These are phyloP conservation scores for Tragelaphus imberbis DNA, from an alignment of 2,113 vertebrate genomes.

Conservation along the genomic window DNA sequence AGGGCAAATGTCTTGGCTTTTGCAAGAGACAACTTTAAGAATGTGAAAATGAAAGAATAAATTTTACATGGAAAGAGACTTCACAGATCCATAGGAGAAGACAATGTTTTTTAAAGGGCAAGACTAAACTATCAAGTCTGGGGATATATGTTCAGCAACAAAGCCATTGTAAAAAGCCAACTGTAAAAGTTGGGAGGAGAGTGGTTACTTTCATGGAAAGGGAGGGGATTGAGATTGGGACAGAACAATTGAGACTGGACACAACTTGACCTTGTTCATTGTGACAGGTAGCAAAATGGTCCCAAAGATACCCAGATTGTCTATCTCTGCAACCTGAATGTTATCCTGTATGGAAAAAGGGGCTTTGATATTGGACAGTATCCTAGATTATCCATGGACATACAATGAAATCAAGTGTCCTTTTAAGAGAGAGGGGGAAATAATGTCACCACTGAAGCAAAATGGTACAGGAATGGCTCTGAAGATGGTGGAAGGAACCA, in stretches of 20 bases:
- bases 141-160: neutral
- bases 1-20: neutral
- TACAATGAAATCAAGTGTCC: neutral
- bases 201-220: neutral
- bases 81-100: neutral
- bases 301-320: neutral
- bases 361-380: neutral
- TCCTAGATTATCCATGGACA: neutral
- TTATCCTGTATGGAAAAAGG: neutral
- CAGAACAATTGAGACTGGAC: neutral
- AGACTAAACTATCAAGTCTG: neutral
- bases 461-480: neutral
- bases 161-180: neutral
- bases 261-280: neutral
- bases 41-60: neutral
- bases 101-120: neutral
- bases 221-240: neutral
- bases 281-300: neutral
- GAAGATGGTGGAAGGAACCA: neutral
- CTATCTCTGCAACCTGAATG: neutral
- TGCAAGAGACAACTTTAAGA: neutral
- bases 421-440: neutral
- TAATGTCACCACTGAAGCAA: neutral
- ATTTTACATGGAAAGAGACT: neutral
- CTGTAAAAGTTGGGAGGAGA: neutral